Conservation (phyloP, 2,113 vertebrate genomes). For the Tursiops truncatus region DNA sequence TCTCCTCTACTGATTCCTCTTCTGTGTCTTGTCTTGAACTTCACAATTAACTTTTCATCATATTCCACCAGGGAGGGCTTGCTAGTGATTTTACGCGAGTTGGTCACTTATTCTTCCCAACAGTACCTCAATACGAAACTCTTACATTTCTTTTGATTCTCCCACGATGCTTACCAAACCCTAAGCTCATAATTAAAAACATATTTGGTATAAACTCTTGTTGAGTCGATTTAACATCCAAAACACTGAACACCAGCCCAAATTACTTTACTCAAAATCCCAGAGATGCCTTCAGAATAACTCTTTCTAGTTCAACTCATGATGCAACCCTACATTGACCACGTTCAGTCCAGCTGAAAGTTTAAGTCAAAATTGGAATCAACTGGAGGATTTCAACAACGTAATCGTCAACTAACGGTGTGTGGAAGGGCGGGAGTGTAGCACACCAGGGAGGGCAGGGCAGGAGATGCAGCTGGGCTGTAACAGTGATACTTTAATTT, state of each 20-base stretch:
- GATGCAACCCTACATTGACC: neutral
- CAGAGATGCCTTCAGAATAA: neutral
- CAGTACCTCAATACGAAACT: neutral
- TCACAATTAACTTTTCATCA: neutral
- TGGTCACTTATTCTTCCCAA: neutral
- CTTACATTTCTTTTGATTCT: neutral
- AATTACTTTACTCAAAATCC: neutral
- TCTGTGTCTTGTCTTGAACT: neutral
- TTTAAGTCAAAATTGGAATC: neutral
- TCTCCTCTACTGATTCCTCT: neutral
- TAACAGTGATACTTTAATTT: neutral
- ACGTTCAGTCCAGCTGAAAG: neutral
- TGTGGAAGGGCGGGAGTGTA: fast-evolving
- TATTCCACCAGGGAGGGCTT: neutral
- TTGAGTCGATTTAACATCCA: neutral
- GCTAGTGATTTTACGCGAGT: neutral
- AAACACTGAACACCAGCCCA: neutral
- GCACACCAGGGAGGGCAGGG: neutral
- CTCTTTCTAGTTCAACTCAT: neutral
- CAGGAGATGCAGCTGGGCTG: neutral
- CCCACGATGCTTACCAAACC: neutral
- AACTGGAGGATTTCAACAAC: neutral
- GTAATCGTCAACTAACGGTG: neutral
- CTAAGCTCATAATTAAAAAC: neutral
- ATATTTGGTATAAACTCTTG: neutral